Percentiles rank a stretch among this genome's conserved stretches.
Evolutionary conservation across 2,113 vertebrate genomes (phyloP).

Genomic region (Bucco capensis): DNA sequence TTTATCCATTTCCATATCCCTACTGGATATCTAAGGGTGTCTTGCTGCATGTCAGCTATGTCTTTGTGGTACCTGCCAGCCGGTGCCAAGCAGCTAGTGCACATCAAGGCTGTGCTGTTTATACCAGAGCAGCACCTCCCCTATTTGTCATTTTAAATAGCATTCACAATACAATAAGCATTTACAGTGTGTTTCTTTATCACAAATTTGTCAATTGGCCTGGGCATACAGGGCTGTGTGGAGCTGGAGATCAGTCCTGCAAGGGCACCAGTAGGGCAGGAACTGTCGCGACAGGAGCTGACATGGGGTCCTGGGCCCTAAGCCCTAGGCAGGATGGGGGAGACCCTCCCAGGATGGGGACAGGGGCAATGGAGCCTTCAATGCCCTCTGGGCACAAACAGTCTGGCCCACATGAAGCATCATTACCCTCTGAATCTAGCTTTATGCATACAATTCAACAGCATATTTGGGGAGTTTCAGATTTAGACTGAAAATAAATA

Average conservation of each 20-base stretch:
- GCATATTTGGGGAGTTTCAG: neutral
- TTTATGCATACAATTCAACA: neutral
- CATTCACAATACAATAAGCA: neutral
- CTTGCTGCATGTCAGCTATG: neutral
- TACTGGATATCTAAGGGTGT: neutral
- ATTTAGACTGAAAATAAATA: neutral
- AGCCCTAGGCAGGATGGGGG: neutral
- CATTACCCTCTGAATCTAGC: neutral
- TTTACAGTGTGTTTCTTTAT: neutral
- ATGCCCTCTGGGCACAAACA: neutral
- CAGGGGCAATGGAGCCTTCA: neutral
- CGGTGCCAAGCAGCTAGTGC: neutral
- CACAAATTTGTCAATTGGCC: neutral
- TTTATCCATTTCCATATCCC: too few species aligned
- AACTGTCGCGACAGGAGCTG: accelerated
- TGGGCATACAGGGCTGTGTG: neutral
- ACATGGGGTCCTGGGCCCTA: neutral
- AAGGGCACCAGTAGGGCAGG: neutral
- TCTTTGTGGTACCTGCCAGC: neutral
- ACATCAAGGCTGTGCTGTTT: neutral
- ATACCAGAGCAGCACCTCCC: neutral
- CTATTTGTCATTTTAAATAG: neutral
- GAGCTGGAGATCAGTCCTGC: neutral
- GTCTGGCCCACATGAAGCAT: neutral
- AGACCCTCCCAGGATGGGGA: accelerated